Conservation (phyloP, 2,888 invertebrate genomes). For the Dendrolimus houi region DNA sequence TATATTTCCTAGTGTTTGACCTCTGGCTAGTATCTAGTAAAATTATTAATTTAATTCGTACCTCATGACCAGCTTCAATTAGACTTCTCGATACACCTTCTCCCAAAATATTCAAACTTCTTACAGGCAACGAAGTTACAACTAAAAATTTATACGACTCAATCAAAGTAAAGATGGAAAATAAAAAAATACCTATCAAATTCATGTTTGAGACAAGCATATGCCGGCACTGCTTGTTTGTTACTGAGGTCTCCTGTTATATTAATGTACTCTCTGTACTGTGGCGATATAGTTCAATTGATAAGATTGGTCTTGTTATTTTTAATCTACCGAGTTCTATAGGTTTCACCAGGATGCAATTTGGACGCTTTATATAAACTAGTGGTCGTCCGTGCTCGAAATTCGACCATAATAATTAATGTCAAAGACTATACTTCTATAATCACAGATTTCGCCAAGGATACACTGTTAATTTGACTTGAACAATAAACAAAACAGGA, state of each 20-base stretch:
- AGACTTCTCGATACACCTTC: constrained; percentile 22
- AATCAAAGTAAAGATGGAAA: background rate
- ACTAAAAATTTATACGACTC: constrained; percentile 21
- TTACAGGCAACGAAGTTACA: constrained; percentile 19
- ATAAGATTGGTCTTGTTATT: background rate
- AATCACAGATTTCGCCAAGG: too few species aligned
- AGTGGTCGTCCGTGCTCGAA: too few species aligned
- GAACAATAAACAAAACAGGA: too few species aligned
- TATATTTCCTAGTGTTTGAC: too few species aligned
- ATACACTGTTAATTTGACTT: too few species aligned
- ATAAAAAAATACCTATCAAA: background rate
- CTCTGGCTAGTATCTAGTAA: too few species aligned
- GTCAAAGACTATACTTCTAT: too few species aligned
- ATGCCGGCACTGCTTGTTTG: background rate
- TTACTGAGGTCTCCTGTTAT: background rate
- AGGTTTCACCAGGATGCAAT: too few species aligned
- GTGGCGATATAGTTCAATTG: background rate
- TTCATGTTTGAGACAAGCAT: background rate
- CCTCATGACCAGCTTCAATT: constrained; percentile 32
- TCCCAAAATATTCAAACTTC: constrained; percentile 26
- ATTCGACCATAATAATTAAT: too few species aligned
- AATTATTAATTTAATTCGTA: constrained; percentile 3
- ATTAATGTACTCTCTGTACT: too few species aligned
- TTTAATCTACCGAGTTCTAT: too few species aligned
- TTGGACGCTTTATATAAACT: too few species aligned